Conservation (phyloP, 2,888 invertebrate species). For the Cheilosia impressa region DNA sequence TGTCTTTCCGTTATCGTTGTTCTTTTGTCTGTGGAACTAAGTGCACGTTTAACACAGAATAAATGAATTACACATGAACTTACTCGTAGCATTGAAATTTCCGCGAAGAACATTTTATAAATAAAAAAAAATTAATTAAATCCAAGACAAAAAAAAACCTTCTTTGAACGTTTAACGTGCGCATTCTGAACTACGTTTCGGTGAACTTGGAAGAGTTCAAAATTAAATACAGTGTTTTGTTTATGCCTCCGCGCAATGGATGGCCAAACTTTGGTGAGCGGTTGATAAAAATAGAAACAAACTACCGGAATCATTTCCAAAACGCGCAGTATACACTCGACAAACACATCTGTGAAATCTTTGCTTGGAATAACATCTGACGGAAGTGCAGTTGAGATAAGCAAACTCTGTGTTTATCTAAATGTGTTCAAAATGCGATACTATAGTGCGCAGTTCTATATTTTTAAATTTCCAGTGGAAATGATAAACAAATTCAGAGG, state of each 20-base stretch:
- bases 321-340: background rate
- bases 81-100: background rate
- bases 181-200: background rate
- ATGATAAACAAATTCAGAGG: background rate
- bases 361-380: background rate
- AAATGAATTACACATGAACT: background rate
- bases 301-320: background rate
- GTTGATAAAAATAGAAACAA: constrained; percentile 20
- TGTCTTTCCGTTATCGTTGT: background rate
- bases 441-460: background rate
- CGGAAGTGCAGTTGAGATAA: constrained; percentile 28
- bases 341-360: background rate
- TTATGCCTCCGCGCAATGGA: background rate
- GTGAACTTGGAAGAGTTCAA: constrained; percentile 40
- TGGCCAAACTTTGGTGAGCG: background rate
- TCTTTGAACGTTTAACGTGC: too few species aligned
- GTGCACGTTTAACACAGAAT: constrained; percentile 4
- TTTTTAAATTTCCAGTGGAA: too few species aligned
- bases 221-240: constrained; percentile 10
- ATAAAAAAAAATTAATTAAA: background rate
- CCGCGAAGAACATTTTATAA: background rate
- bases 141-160: background rate
- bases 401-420: background rate
- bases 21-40: background rate
- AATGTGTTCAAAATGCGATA: background rate